These are phyloP conservation scores for Petrocephalus microphthalmus DNA, from an alignment of 2,113 vertebrate species.

Conservation along the genomic window DNA sequence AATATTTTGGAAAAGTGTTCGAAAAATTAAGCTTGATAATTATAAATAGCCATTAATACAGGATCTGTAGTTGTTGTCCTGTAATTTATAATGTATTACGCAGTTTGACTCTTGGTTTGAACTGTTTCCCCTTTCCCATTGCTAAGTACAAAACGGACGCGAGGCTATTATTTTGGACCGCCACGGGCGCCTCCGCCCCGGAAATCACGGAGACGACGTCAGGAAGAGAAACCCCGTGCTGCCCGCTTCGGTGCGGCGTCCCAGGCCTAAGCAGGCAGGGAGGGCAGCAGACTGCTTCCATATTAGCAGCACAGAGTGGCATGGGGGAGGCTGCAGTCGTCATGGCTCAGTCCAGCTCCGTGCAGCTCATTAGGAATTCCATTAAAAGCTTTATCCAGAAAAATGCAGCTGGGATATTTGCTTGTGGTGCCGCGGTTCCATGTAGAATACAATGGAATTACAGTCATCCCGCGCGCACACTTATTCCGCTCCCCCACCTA, in stretches of 20 bases:
- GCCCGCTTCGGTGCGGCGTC: not conserved
- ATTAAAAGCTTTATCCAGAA: conserved; percentile 19
- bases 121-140: not conserved
- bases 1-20: not conserved
- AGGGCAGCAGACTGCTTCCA: not conserved
- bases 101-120: not conserved
- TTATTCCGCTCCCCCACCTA: conserved; percentile 32
- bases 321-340: not conserved
- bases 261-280: not conserved
- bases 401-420: conserved; percentile 17
- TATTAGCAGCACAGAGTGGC: not conserved
- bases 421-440: conserved; percentile 22
- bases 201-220: not conserved
- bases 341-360: not conserved
- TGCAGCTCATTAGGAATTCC: conserved; percentile 17
- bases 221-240: not conserved
- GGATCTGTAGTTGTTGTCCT: not conserved
- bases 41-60: not conserved
- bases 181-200: not conserved
- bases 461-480: conserved; percentile 28
- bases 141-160: not conserved
- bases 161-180: not conserved
- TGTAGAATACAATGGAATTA: conserved; percentile 35
- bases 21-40: not conserved
- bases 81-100: not conserved